Evolutionary conservation across 2,797 vertebrate species (phyloP).

Genomic region (Leptodactylus fallax): DNA sequence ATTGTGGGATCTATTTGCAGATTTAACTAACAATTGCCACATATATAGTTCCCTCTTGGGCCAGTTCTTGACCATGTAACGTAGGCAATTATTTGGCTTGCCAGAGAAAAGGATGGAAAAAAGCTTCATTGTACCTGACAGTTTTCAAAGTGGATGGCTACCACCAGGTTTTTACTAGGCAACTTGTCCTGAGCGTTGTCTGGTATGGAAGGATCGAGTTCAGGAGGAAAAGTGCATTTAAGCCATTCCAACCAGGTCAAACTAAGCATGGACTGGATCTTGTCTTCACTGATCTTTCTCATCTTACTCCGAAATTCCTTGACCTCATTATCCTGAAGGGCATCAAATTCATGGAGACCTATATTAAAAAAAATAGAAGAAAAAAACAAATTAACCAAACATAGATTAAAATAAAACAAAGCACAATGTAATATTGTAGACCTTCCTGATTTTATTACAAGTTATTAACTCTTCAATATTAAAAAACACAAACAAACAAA

Average conservation of each 20-base stretch:
- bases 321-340: constrained; percentile 92
- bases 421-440: too few species aligned
- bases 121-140: constrained; percentile 82
- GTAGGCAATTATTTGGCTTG: background rate
- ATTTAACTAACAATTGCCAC: background rate
- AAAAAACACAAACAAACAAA: too few species aligned
- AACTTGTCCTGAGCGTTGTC: constrained; percentile 83
- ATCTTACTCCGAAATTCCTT: constrained; percentile 96
- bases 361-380: constrained; percentile 58
- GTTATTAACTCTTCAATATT: too few species aligned
- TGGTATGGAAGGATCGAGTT: constrained; percentile 80
- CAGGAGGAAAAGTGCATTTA: constrained; percentile 88
- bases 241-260: constrained; percentile 93
- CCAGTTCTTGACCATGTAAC: background rate
- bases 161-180: constrained; percentile 84
- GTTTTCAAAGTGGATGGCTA: constrained; percentile 92
- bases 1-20: too few species aligned
- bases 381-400: too few species aligned
- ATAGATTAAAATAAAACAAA: too few species aligned
- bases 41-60: background rate
- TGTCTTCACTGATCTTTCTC: constrained; percentile 90
- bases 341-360: constrained; percentile 97
- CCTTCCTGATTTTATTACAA: too few species aligned
- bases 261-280: constrained; percentile 86
- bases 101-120: background rate